Percentiles rank a stretch among this genome's conserved stretches.
Conservation (phyloP, 2,888 invertebrate species). For the Papilio demoleus region DNA sequence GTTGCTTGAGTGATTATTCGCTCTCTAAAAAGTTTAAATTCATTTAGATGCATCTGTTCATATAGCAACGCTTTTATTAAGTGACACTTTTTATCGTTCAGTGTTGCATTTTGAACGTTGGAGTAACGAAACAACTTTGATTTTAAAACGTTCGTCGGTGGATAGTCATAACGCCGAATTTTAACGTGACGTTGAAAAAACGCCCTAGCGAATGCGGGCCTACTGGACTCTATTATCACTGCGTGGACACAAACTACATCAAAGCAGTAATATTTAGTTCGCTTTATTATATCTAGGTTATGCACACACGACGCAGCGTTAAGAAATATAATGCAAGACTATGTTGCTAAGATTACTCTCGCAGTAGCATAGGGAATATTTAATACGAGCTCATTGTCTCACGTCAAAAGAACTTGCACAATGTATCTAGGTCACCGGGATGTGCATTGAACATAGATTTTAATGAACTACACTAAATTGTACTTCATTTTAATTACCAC, state of each 20-base stretch:
- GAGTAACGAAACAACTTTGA: too few relatives aligned
- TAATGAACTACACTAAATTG: slow-evolving; percentile 30
- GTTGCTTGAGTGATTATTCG: too few relatives aligned
- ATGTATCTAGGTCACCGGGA: slow-evolving; percentile 40
- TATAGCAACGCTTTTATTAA: too few relatives aligned
- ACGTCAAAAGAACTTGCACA: slow-evolving; percentile 28
- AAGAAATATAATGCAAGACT: slow-evolving; percentile 27
- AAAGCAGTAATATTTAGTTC: slow-evolving; percentile 3
- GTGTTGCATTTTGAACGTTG: too few relatives aligned
- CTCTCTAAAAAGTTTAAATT: too few relatives aligned
- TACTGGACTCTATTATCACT: background rate
- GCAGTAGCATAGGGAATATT: slow-evolving; percentile 38
- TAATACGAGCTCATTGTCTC: slow-evolving; percentile 39
- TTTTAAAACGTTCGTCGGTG: too few relatives aligned
- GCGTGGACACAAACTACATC: background rate
- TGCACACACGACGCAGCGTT: slow-evolving; percentile 3
- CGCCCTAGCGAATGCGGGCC: too few relatives aligned
- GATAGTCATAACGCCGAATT: too few relatives aligned
- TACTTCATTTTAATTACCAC: slow-evolving; percentile 1
- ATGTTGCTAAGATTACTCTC: slow-evolving; percentile 24
- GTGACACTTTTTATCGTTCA: too few relatives aligned
- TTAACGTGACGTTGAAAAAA: too few relatives aligned
- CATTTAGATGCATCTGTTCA: too few relatives aligned
- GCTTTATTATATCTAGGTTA: slow-evolving; percentile 12
- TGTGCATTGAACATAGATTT: slow-evolving; percentile 36